These are phyloP conservation scores for Numenius phaeopus DNA, from an alignment of 2,797 vertebrate genomes.

Conservation along the genomic window DNA sequence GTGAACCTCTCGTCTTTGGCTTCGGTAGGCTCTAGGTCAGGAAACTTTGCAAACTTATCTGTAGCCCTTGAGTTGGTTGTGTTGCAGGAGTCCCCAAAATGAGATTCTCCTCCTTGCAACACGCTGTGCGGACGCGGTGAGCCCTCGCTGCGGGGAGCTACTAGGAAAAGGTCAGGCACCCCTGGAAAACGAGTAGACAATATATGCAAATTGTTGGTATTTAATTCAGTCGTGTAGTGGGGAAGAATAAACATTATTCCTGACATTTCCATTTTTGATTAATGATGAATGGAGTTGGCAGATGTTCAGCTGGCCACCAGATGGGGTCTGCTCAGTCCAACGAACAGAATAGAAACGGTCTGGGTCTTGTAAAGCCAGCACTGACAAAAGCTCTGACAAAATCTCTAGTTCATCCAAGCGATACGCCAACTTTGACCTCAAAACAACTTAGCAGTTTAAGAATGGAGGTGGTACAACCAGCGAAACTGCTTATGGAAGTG, in stretches of 20 bases:
- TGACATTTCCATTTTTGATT: slow-evolving; percentile 61
- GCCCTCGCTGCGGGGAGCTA: not conserved
- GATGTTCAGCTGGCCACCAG: slow-evolving; percentile 42
- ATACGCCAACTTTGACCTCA: not conserved
- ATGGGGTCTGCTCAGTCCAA: slow-evolving; percentile 23
- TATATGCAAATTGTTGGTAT: slow-evolving; percentile 48
- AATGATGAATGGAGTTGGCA: slow-evolving; percentile 48
- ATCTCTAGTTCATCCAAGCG: not conserved
- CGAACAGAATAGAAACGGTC: slow-evolving; percentile 20
- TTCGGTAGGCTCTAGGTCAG: rapidly evolving
- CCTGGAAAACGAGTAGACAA: slow-evolving; percentile 10
- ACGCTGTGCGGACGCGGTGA: not conserved
- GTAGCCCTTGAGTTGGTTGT: not conserved
- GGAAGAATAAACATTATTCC: slow-evolving; percentile 53
- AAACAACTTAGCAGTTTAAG: not conserved
- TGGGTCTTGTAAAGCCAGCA: not conserved
- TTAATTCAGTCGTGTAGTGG: slow-evolving; percentile 30
- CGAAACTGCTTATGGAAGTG: not conserved
- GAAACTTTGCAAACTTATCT: not conserved
- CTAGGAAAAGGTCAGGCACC: slow-evolving; percentile 9
- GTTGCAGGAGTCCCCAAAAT: not conserved
- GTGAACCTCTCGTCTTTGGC: not conserved
- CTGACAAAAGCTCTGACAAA: slow-evolving; percentile 31
- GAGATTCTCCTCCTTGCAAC: not conserved
- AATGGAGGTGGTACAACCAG: not conserved